These are phyloP conservation scores for Dendrolimus houi DNA, from an alignment of 2,888 invertebrate species.

Conservation along the genomic window DNA sequence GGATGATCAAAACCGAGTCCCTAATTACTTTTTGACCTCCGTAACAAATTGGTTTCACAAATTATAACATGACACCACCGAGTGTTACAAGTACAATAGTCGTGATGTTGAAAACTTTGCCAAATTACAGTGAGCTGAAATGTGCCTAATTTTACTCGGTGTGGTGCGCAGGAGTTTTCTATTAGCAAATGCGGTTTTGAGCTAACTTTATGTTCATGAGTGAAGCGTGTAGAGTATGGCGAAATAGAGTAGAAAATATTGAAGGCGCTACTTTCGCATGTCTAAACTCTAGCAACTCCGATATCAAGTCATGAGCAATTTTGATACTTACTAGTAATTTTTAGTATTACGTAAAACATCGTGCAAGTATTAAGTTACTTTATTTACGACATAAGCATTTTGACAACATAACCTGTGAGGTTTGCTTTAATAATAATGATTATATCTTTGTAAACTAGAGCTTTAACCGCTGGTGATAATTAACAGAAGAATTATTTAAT, in stretches of 20 bases:
- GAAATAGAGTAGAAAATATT: not conserved
- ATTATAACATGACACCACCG: constrained; percentile 30
- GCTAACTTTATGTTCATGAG: constrained; percentile 15
- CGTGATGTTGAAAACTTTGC: constrained; percentile 56
- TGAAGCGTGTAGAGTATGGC: constrained; percentile 13
- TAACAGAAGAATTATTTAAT: no score
- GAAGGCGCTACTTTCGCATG: no score
- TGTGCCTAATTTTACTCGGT: constrained; percentile 66
- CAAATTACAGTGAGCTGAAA: constrained; percentile 62
- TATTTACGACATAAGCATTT: no score
- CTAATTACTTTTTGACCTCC: constrained; percentile 29
- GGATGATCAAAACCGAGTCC: constrained; percentile 10
- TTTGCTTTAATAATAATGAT: no score
- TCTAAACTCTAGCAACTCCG: no score
- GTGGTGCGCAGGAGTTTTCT: constrained; percentile 66
- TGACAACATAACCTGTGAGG: no score
- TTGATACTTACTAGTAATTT: no score
- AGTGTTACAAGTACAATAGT: constrained; percentile 30
- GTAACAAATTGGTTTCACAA: constrained; percentile 38
- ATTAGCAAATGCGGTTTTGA: constrained; percentile 68
- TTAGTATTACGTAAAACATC: no score
- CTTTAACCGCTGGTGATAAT: no score
- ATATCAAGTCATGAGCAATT: no score
- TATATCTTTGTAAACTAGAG: no score
- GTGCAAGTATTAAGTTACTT: no score